Base-by-base conservation (phyloP, 2,113 vertebrate species). In the Mustela nigripes region DNA sequence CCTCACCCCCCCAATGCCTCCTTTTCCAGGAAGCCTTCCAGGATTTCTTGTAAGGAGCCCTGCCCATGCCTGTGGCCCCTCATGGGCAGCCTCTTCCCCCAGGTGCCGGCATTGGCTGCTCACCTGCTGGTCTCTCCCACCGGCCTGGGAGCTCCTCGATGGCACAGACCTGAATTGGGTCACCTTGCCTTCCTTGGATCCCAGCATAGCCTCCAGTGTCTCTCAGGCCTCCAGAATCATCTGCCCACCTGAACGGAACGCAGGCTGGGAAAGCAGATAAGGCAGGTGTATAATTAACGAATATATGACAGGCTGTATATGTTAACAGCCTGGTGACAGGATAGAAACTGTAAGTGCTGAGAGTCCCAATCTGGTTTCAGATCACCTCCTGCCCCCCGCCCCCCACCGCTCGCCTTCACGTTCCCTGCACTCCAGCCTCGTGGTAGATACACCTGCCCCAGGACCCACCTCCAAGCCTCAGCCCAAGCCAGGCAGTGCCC, bases 201-300 rank as follows among this genome's bases (percentile, higher is more conserved):
- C 78, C 36, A 12, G 87, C 90, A 84, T 39, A 24, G 94, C 0
- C 3, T 71, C 83, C 2, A 0, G 4, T 42, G 83, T 82, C 73
- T 92, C 78, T 82, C 0, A 4, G 60, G 53, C 48, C 79, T 95
- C 60, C 22, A 0, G 82, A 56, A 26, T 48, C 1, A 0, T 82
- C 94, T 95, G 42, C 48, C 19, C 56, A 11, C 31, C 80, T 15
- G 14, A 28, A 14, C 0, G 21, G 63, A 74, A 67, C 1, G 12
- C 56, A 21, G 78, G 58, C 56, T 33, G n/a, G 19, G 56, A 60
- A 21, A 8, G 18, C 76, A 93, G 93, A 95, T 92, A 92, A 92
- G 83, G 65, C 83, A 22, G 53, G 79, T 96, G 42, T 91, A 97
- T 97, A 84, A 97, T 96, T 98, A 96, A 98, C 73, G 21, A 96